Conservation (phyloP, 1,140 invertebrate species). For the Melitaea cinxia region DNA sequence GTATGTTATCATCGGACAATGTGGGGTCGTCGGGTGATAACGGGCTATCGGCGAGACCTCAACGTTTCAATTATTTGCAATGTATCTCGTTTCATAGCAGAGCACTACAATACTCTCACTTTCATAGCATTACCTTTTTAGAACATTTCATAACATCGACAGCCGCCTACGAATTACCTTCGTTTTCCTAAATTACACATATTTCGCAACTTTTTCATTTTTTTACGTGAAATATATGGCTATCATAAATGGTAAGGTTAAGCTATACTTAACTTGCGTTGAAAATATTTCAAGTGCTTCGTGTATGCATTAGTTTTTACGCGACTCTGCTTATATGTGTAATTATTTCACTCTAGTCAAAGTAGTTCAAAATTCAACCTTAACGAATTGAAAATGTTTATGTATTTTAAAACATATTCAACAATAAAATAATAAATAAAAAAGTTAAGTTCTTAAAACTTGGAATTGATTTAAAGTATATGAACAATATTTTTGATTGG, state of each 20-base stretch:
- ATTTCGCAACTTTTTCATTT: background rate
- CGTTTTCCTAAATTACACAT: constrained; percentile 5
- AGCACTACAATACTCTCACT: constrained; percentile 24
- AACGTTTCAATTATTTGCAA: constrained; percentile 34
- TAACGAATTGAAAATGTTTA: too few species aligned
- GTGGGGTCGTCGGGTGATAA: constrained; percentile 38
- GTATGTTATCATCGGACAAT: constrained; percentile 28
- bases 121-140: constrained; percentile 18
- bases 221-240: background rate
- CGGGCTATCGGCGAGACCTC: constrained; percentile 35
- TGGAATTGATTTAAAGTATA: too few species aligned
- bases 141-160: constrained; percentile 5
- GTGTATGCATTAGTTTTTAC: background rate
- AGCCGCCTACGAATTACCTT: constrained; percentile 5
- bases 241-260: background rate
- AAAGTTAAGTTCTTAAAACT: too few species aligned
- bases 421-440: too few species aligned
- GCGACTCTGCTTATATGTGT: background rate
- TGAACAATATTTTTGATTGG: too few species aligned
- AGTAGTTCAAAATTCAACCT: too few species aligned
- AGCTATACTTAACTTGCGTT: background rate
- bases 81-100: constrained; percentile 16
- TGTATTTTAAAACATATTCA: too few species aligned
- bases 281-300: background rate
- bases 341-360: too few species aligned